These are phyloP conservation scores for Ophthalmolycus amberensis DNA, from an alignment of 2,113 vertebrate genomes.

Conservation along the genomic window DNA sequence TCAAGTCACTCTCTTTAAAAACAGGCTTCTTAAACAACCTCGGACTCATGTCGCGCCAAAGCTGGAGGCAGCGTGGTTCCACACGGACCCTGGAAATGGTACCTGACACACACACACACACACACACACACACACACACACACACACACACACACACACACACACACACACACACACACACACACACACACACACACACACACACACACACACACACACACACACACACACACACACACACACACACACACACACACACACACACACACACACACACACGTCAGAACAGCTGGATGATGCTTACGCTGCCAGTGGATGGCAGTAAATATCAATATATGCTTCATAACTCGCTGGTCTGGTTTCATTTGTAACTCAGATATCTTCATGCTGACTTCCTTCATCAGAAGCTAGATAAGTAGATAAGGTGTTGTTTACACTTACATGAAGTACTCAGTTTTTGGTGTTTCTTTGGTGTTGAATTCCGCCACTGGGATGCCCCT, in stretches of 20 bases:
- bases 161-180: too few species aligned
- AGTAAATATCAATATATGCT: background rate
- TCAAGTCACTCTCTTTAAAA: constrained; percentile 6
- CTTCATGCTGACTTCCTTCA: background rate
- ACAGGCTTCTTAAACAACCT: constrained; percentile 74
- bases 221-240: background rate
- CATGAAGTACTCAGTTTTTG: constrained; percentile 89
- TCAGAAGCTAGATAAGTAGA: background rate
- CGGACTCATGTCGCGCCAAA: constrained; percentile 87
- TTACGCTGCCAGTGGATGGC: constrained; percentile 8
- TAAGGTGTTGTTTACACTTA: constrained; percentile 67
- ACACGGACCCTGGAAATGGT: constrained; percentile 93
- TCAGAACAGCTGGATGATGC: background rate
- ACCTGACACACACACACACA: constrained; percentile 79
- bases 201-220: too few species aligned
- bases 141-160: too few species aligned
- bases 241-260: background rate
- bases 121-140: too few species aligned
- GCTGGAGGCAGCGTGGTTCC: constrained; percentile 90
- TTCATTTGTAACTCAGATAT: background rate
- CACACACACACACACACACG: background rate
- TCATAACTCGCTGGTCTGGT: background rate
- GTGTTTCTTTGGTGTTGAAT: constrained; percentile 90
- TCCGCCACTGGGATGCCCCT: constrained; percentile 94
- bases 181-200: too few species aligned